Conservation (phyloP, 2,888 invertebrate genomes). For the Ariolimax columbianus region DNA sequence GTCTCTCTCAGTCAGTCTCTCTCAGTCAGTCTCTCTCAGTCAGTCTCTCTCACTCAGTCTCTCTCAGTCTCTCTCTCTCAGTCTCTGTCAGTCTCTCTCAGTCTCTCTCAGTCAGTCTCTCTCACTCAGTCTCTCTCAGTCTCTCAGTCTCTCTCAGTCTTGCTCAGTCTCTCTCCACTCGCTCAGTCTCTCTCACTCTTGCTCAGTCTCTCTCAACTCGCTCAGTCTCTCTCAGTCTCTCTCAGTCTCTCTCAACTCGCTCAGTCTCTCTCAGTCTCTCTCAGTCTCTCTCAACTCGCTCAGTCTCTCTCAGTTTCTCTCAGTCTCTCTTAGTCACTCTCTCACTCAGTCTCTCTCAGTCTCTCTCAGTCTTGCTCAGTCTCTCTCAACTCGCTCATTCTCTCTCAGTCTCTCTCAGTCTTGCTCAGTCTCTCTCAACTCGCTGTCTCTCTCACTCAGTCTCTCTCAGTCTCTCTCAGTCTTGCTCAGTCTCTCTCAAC, state of each 20-base stretch:
- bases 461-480: no score
- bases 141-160: constrained; percentile 18
- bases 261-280: no score
- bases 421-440: no score
- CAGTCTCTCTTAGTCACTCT: constrained; percentile 3
- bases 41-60: constrained; percentile 14
- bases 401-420: no score
- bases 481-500: no score
- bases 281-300: no score
- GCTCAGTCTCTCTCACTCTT: constrained; percentile 21
- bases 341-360: constrained; percentile 26
- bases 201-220: no score
- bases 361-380: no score
- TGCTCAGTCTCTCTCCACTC: no score
- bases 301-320: background rate
- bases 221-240: no score
- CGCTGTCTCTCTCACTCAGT: no score
- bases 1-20: constrained; percentile 31
- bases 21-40: constrained; percentile 38
- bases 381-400: background rate
- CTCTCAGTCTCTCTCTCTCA: constrained; percentile 1
- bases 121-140: constrained; percentile 12
- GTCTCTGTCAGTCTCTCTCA: constrained; percentile 1
- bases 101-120: background rate
- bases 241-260: no score